Evolutionary conservation across 1,140 invertebrate species (phyloP), one percentile per base, ranked within the genome.

Genomic region (Drosophila malerkotliana): DNA sequence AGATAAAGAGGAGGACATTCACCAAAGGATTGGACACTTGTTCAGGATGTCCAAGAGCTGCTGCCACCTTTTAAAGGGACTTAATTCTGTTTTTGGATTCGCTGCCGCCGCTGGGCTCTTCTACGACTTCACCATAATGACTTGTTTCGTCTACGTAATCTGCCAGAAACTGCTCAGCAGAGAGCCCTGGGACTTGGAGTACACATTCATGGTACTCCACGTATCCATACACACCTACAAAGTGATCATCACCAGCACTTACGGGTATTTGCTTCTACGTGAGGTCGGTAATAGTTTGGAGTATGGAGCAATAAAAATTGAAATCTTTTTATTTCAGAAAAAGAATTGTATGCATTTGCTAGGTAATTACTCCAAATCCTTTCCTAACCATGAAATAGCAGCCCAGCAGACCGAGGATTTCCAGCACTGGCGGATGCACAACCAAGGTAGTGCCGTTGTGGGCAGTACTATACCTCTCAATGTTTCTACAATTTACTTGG

Each of bases 371-470:
- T 71, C 59, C 1, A 41, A 32, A 4, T 34, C 80, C 44, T 83
- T 83, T 51, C 57, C 39, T 2, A n/a, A 52, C 0, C 37, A 47
- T 5, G 12, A 34, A 7, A 18, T 37, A 1, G 15, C 61, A 0
- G 59, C 32, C 0, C 18, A 21, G 12, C 34, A 52, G 14, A 47
- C 84, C 1, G 71, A 76, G 14, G 44, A 61, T 24, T 87, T 89
- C n/a, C 79, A 80, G 30, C 79, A 90, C 47, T 91, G 89, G 89
- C 61, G 60, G 12, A 85, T 89, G 68, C 89, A 91, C 21, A 89
- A 91, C 14, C 72, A 61, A 2, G 71, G 80, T 4, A 30, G 37
- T 14, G 59, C 77, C 2, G 51, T 52, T 24, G 53, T 91, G 18
- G 84, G 89, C 12, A 74, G 24, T 14, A 77, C 26, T 8, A 54